phyloP scores from a whole-genome alignment of 2,888 invertebrate species.

The Sinopyrophorus schimmeli region DNA sequence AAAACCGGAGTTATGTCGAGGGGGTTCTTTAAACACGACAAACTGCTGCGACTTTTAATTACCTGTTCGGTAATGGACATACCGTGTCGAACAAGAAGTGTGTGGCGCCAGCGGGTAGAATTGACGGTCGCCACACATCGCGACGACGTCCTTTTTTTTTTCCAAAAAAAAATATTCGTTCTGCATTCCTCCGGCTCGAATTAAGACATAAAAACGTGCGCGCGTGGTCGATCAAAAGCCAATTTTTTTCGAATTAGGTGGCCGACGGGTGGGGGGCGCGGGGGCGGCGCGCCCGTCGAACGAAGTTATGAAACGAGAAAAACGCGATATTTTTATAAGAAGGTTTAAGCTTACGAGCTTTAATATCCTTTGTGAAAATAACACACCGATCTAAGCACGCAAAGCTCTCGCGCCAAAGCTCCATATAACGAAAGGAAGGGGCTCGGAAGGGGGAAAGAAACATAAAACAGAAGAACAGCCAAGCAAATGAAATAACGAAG shows the following conservation, averaged over 20 bases:
- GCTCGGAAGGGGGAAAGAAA: no score
- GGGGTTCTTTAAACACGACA: constrained; percentile 43
- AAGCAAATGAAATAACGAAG: constrained; percentile 43
- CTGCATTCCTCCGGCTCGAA: constrained; percentile 2
- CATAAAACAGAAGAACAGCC: constrained; percentile 42
- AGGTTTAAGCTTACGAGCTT: constrained; percentile 25
- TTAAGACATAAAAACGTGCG: neutral
- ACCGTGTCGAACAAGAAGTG: constrained; percentile 55
- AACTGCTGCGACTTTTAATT: constrained; percentile 56
- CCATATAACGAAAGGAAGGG: constrained; percentile 33
- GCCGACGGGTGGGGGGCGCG: no score
- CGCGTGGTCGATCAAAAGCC: no score
- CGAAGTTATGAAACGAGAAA: no score
- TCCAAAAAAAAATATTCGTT: no score
- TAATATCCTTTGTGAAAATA: constrained; percentile 29
- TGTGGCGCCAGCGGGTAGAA: constrained; percentile 54
- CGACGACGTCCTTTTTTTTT: constrained; percentile 27
- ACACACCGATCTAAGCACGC: constrained; percentile 28
- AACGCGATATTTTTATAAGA: constrained; percentile 18
- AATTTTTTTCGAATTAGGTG: no score
- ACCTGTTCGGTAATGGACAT: constrained; percentile 58
- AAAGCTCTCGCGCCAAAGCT: constrained; percentile 27
- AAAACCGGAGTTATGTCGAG: constrained; percentile 53
- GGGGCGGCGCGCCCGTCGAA: no score
- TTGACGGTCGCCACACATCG: constrained; percentile 53